These are phyloP conservation scores for Miltochrista miniata DNA, from an alignment of 2,888 invertebrate genomes.

Conservation along the genomic window DNA sequence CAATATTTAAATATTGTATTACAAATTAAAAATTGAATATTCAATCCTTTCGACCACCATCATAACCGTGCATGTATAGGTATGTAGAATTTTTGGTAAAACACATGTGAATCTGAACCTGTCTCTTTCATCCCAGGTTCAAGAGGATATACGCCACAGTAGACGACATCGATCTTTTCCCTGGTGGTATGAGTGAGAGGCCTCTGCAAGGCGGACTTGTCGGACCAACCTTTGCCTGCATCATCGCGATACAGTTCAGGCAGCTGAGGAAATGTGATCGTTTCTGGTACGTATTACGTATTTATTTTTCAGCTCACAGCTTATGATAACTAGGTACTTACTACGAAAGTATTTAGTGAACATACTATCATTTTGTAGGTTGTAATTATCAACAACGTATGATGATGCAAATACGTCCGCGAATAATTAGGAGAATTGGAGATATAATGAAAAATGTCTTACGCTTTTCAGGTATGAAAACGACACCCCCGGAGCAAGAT, in stretches of 20 bases:
- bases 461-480: constrained; percentile 89
- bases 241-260: constrained; percentile 97
- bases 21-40: background rate
- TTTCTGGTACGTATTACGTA: constrained; percentile 88
- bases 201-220: constrained; percentile 95
- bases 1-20: background rate
- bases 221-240: constrained; percentile 97
- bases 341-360: too few species aligned
- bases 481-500: constrained; percentile 89
- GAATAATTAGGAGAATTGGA: too few species aligned
- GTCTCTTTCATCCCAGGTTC: constrained; percentile 69
- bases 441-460: background rate
- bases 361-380: too few species aligned
- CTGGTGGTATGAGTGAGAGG: constrained; percentile 95
- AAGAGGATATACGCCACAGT: constrained; percentile 94
- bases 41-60: too few species aligned
- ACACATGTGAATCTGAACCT: too few species aligned
- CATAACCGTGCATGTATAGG: too few species aligned
- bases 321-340: background rate
- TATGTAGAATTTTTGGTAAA: too few species aligned
- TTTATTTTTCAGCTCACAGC: background rate
- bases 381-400: too few species aligned
- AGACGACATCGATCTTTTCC: constrained; percentile 98
- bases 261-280: constrained; percentile 96
- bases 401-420: too few species aligned